Conservation (phyloP, 2,888 invertebrate genomes). For the Drosophila picticornis region DNA sequence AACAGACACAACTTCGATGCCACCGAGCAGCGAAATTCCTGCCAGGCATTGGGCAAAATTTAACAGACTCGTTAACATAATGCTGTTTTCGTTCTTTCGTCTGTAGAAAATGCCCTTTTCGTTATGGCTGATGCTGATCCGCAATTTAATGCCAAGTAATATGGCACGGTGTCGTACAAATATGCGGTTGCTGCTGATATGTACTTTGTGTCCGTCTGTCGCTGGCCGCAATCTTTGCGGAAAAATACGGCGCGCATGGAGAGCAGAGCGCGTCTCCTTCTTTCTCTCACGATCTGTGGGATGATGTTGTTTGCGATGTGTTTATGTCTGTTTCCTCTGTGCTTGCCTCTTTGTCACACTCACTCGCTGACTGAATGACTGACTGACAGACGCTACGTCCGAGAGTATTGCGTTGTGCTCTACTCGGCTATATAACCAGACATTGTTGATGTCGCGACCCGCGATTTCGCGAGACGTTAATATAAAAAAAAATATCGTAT, state of each 20-base stretch:
- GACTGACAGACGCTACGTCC: conserved; percentile 24
- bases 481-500: conserved; percentile 71
- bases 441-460: conserved; percentile 67
- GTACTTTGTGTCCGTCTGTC: conserved; percentile 41
- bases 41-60: conserved; percentile 81
- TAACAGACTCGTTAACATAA: conserved; percentile 75
- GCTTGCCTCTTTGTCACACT: conserved; percentile 14
- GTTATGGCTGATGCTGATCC: conserved; percentile 10
- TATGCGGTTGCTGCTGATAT: conserved; percentile 35
- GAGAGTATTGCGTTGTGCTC: conserved; percentile 72
- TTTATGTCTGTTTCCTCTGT: conserved; percentile 35
- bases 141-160: conserved; percentile 24
- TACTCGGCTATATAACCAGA: conserved; percentile 68
- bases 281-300: conserved; percentile 29
- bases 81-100: neutral
- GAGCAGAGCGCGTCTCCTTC: conserved; percentile 35
- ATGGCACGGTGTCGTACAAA: conserved; percentile 19
- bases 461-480: conserved; percentile 52
- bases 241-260: conserved; percentile 61
- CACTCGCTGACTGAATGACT: conserved; percentile 18
- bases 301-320: conserved; percentile 19
- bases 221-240: conserved; percentile 54
- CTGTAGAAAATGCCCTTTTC: conserved; percentile 13
- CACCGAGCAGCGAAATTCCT: conserved; percentile 83
- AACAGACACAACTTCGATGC: conserved; percentile 83